Base-by-base conservation (phyloP, 1,140 invertebrate species). In the Mizuhopecten yessoensis region DNA sequence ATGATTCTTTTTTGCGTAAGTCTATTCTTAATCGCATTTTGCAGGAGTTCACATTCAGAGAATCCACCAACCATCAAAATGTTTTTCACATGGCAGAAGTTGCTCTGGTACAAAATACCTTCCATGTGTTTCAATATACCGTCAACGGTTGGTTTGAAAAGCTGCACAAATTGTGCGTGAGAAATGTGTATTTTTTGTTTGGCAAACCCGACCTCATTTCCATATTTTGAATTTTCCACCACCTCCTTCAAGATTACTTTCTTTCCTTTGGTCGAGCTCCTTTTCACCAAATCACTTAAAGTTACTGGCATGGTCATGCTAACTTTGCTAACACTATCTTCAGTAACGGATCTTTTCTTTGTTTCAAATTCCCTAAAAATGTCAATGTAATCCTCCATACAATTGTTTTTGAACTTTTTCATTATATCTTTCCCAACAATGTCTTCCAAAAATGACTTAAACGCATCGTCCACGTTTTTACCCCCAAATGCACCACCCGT, bases 401-500 rank as follows among this genome's bases (percentile, higher is more conserved):
- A 2, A 33, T 91, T 23, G 34, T 89, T 11, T 33, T 88, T 87
- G 20, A 94, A 92, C 9, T 89, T 49, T 29, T 87, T n/a, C 17
- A 91, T 89, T 5, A 91, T 86, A 9, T 87, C 33, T 34, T 39
- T 75, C 10, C 91, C 90, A 33, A 92, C 33, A 15, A 94, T 36
- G 17, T 89, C 57, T 0, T 90, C 89, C 0, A 94, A 17, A 86
- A 93, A 90, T 87, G 92, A 49, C 11, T 90, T 42, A 45, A 93
- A 93, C 2, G 34, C 42, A 20, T 92, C 90, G 39, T 93, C 92
- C 29, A 94, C 90, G 86, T 87, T 42, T 89, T 90, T 93, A 7
- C 93, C 93, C 34, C 93, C 93, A 92, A 91, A 94, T 17, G 87
- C 87, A 86, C 92, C 93, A 34, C 93, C 92, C 34, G 88, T 91